A percentile compares a stretch with the other conserved stretches of the same genome.
phyloP scores from a whole-genome alignment of 2,888 invertebrate genomes.

The Nemoura dubitans region DNA sequence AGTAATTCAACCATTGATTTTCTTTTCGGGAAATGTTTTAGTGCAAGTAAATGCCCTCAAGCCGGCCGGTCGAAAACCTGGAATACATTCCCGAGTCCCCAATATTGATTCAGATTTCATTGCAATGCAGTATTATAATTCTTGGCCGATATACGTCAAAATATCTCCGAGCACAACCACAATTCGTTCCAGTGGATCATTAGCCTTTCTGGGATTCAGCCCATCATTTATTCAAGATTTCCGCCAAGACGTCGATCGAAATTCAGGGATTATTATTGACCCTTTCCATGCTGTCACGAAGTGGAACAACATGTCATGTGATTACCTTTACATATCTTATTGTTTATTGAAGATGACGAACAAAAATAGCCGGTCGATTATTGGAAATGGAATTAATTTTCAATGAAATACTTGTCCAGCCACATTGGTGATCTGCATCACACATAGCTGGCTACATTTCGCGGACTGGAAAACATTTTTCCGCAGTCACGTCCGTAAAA shows the following conservation, averaged over 20 bases:
- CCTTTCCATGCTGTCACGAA: not conserved
- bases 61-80: not conserved
- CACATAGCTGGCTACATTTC: too few species aligned
- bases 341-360: not conserved
- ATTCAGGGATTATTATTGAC: not conserved
- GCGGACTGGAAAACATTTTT: too few species aligned
- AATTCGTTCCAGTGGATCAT: not conserved
- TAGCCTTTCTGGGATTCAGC: not conserved
- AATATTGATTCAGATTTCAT: not conserved
- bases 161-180: not conserved
- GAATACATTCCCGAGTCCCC: not conserved
- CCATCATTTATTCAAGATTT: not conserved
- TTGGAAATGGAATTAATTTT: not conserved
- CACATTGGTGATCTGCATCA: not conserved
- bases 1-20: not conserved
- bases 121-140: not conserved
- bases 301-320: not conserved
- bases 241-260: not conserved
- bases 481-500: not conserved
- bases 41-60: not conserved
- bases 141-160: not conserved
- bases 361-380: not conserved
- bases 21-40: not conserved
- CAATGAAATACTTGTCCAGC: not conserved
- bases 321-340: not conserved